A percentile compares a stretch with the other conserved stretches of the same genome.
Evolutionary conservation across 2,888 invertebrate genomes (phyloP).

Genomic region (Epirrhoe tristata): DNA sequence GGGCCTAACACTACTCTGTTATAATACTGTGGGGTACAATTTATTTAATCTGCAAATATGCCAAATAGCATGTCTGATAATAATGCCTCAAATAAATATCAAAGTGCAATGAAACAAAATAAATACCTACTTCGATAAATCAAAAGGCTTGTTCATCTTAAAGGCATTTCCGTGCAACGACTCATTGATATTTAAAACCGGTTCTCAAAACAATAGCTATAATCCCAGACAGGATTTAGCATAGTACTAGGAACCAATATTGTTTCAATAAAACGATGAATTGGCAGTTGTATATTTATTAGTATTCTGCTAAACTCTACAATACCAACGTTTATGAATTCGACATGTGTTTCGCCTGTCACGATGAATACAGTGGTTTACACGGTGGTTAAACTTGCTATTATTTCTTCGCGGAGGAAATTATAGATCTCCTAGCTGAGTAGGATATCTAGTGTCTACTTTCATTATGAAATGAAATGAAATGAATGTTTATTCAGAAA

Average conservation of each 20-base stretch:
- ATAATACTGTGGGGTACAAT: no score
- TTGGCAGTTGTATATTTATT: background rate
- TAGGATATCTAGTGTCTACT: no score
- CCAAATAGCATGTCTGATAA: background rate
- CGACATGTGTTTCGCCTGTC: background rate
- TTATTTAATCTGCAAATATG: no score
- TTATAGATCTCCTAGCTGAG: no score
- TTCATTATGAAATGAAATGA: no score
- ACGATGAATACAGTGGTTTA: background rate
- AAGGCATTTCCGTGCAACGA: conserved; percentile 27
- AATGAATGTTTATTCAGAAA: no score
- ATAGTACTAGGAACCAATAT: conserved; percentile 16
- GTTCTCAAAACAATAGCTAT: conserved; percentile 19
- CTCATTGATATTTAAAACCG: conserved; percentile 18
- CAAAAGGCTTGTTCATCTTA: conserved; percentile 12
- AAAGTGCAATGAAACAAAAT: background rate
- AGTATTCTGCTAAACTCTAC: background rate
- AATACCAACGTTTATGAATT: background rate
- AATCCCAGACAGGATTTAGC: conserved; percentile 20
- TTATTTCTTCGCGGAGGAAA: no score
- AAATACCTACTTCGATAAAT: conserved; percentile 3
- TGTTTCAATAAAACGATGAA: background rate
- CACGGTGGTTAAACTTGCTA: no score
- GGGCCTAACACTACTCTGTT: no score
- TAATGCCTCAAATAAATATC: background rate